A percentile compares a stretch with the other conserved stretches of the same genome.
These are phyloP conservation scores for Trissonchulus latispiculum DNA, from an alignment of 2,888 invertebrate species.

Conservation along the genomic window DNA sequence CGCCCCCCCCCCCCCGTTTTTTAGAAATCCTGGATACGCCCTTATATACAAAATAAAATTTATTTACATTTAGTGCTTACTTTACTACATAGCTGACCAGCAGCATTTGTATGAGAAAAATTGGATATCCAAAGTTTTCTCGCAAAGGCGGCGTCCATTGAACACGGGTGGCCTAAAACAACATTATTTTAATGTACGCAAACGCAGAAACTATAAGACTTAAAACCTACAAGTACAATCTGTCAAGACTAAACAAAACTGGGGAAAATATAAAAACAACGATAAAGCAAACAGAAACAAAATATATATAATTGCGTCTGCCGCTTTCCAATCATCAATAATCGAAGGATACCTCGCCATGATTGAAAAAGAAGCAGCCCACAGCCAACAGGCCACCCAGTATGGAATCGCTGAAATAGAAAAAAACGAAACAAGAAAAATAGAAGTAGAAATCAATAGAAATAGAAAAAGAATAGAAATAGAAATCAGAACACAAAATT, in stretches of 20 bases:
- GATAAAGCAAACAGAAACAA: no score
- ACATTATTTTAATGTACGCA: slow-evolving; percentile 7
- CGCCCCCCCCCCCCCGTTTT: background rate
- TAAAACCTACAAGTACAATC: no score
- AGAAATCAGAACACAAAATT: no score
- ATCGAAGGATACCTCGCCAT: slow-evolving; percentile 57
- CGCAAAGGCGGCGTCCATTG: slow-evolving; percentile 75
- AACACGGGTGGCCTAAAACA: slow-evolving; percentile 57
- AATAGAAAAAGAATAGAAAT: no score
- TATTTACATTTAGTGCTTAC: no score
- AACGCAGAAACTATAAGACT: slow-evolving; percentile 1
- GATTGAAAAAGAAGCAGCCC: slow-evolving; percentile 66
- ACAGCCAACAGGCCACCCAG: slow-evolving; percentile 64
- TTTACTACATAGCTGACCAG: slow-evolving; percentile 54
- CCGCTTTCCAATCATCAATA: background rate
- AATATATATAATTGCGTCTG: background rate
- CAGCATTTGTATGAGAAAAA: slow-evolving; percentile 63
- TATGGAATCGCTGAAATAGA: slow-evolving; percentile 55
- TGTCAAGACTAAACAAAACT: no score
- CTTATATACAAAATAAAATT: no score
- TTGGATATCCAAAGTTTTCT: slow-evolving; percentile 73
- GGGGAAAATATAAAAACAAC: no score
- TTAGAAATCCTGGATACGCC: no score
- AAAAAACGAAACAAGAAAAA: slow-evolving; percentile 52
- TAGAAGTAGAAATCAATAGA: slow-evolving; percentile 15